These are phyloP conservation scores for Philonicus albiceps DNA, from an alignment of 2,888 invertebrate species.

Conservation along the genomic window DNA sequence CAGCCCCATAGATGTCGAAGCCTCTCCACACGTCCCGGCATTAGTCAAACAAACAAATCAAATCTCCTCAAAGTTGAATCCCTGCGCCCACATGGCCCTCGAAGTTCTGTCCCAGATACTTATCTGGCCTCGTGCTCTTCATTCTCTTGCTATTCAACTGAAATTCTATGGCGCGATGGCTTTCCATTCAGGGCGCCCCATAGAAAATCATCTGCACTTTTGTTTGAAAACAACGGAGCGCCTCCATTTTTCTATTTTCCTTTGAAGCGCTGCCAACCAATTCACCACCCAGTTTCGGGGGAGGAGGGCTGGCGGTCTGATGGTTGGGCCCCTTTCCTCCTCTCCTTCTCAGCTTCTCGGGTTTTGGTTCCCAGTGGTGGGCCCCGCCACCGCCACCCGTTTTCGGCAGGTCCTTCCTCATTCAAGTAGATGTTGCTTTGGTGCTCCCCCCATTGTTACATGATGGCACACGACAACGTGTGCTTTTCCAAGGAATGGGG, in stretches of 20 bases:
- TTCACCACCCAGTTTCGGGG: constrained; percentile 1
- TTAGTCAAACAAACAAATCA: constrained; percentile 48
- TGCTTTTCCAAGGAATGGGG: neutral
- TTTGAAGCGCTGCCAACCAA: constrained; percentile 47
- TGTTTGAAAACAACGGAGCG: constrained; percentile 49
- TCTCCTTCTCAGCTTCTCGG: neutral
- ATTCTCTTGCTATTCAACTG: constrained; percentile 48
- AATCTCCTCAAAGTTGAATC: constrained; percentile 46
- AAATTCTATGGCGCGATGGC: constrained; percentile 48
- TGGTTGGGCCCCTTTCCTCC: neutral
- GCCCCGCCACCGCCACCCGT: neutral
- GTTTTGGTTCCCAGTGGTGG: constrained; percentile 14
- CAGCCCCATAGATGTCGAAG: neutral
- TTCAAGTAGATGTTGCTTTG: constrained; percentile 40
- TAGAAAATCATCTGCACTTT: constrained; percentile 49
- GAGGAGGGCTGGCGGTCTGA: too few relatives aligned
- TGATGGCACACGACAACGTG: constrained; percentile 36
- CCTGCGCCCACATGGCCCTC: constrained; percentile 48
- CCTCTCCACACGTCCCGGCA: constrained; percentile 3
- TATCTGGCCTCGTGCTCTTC: constrained; percentile 49
- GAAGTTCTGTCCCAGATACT: constrained; percentile 49
- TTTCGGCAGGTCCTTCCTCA: constrained; percentile 39
- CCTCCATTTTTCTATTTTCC: constrained; percentile 47
- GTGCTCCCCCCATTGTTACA: constrained; percentile 31
- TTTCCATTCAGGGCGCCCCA: constrained; percentile 48